phyloP scores from a whole-genome alignment of 2,888 invertebrate genomes.

The Herminia tarsipennalis region DNA sequence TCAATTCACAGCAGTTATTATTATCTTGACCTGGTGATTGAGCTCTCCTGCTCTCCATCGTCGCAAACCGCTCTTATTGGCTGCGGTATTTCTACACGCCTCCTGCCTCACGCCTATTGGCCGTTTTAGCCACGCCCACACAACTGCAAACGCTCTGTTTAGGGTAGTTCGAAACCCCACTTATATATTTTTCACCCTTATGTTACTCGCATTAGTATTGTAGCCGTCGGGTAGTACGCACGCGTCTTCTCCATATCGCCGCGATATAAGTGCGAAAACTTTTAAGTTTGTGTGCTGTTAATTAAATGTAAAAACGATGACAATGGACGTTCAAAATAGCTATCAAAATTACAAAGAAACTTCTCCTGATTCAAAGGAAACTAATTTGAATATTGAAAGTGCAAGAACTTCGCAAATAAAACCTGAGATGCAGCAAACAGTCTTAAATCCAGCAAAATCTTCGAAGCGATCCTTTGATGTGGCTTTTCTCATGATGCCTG shows the following conservation, averaged over 20 bases:
- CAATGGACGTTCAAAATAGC: slow-evolving; percentile 89
- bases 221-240: slow-evolving; percentile 74
- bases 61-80: slow-evolving; percentile 66
- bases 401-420: slow-evolving; percentile 79
- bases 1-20: slow-evolving; percentile 84
- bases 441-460: slow-evolving; percentile 71
- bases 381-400: slow-evolving; percentile 77
- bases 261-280: slow-evolving; percentile 82
- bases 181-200: slow-evolving; percentile 85
- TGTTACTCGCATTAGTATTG: slow-evolving; percentile 78
- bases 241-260: slow-evolving; percentile 62
- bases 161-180: slow-evolving; percentile 81
- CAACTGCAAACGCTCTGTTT: slow-evolving; percentile 73
- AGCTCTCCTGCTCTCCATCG: slow-evolving; percentile 80
- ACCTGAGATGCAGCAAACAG: slow-evolving; percentile 70
- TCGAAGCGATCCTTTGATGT: slow-evolving; percentile 95
- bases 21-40: slow-evolving; percentile 85
- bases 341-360: slow-evolving; percentile 80
- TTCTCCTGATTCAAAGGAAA: slow-evolving; percentile 79
- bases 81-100: slow-evolving; percentile 66
- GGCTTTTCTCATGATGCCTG: slow-evolving; percentile 95
- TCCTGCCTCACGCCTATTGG: slow-evolving; percentile 71
- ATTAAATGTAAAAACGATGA: slow-evolving; percentile 85
- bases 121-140: slow-evolving; percentile 67
- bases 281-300: slow-evolving; percentile 65